These are phyloP conservation scores for Clunio marinus DNA, from an alignment of 2,888 invertebrate species.

Conservation along the genomic window DNA sequence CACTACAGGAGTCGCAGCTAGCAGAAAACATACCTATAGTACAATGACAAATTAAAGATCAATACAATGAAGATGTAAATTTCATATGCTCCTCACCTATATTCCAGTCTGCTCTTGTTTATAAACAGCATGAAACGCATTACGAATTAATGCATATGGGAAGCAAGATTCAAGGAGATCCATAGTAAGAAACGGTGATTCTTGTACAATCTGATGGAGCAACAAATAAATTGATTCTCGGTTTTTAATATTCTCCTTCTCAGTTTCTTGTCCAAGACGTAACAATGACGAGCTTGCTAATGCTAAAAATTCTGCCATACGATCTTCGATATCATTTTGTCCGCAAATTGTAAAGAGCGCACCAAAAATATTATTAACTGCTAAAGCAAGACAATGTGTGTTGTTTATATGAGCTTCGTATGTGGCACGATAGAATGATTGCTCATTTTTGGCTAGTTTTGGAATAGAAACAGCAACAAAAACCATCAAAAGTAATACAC, in stretches of 20 bases:
- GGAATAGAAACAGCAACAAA: conserved; percentile 98
- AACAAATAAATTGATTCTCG: conserved; percentile 95
- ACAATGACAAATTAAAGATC: background rate
- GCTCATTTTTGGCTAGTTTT: conserved; percentile 84
- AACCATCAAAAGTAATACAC: conserved; percentile 95
- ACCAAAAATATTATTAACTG: conserved; percentile 93
- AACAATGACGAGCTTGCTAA: conserved; percentile 93
- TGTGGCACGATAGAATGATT: conserved; percentile 81
- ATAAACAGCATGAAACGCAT: conserved; percentile 95
- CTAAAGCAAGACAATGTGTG: conserved; percentile 95
- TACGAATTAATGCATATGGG: conserved; percentile 95
- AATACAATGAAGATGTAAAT: no score
- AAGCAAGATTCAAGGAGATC: conserved; percentile 98
- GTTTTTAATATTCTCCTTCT: conserved; percentile 89
- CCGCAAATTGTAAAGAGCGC: conserved; percentile 95
- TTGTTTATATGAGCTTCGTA: conserved; percentile 96
- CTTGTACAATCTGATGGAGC: conserved; percentile 95
- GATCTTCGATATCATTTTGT: conserved; percentile 91
- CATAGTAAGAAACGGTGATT: conserved; percentile 97
- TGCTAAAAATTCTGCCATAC: conserved; percentile 93
- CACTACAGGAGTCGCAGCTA: conserved; percentile 14
- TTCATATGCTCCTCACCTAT: background rate
- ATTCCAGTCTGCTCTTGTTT: conserved; percentile 61
- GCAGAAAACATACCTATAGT: conserved; percentile 4
- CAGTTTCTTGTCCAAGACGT: conserved; percentile 90